Conservation (phyloP, 2,888 invertebrate species). For the Rotaria macrura region DNA sequence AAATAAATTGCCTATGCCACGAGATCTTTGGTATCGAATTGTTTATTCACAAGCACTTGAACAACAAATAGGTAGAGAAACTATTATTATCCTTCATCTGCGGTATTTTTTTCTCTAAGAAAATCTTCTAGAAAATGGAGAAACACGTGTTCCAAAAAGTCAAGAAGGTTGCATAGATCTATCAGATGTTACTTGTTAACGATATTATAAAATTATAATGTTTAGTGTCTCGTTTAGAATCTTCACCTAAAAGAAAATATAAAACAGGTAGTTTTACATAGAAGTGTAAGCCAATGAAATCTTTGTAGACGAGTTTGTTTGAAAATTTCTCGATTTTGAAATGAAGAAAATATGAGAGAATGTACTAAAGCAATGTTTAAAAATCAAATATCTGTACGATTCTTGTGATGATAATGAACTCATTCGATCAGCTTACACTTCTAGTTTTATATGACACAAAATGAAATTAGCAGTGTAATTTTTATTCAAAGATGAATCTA, state of each 20-base stretch:
- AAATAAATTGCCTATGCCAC: constrained; percentile 1
- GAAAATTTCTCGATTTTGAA: too few species aligned
- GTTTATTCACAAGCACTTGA: background rate
- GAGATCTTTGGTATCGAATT: constrained; percentile 17
- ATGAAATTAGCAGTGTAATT: too few species aligned
- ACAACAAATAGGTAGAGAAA: background rate
- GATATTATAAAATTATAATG: background rate
- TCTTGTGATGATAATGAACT: too few species aligned
- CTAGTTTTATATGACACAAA: background rate
- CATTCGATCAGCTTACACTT: too few species aligned
- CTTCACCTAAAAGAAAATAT: background rate
- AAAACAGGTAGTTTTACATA: background rate
- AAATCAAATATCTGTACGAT: too few species aligned
- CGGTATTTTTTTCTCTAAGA: too few species aligned
- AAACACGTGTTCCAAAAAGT: background rate
- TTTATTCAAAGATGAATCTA: too few species aligned
- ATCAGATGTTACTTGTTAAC: background rate
- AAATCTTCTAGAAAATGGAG: background rate
- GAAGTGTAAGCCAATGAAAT: too few species aligned
- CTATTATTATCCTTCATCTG: background rate
- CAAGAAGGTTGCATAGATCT: too few species aligned
- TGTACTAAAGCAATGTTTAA: too few species aligned
- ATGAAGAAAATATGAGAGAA: too few species aligned
- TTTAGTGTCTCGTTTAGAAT: background rate
- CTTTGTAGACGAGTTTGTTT: too few species aligned